These are phyloP conservation scores for Erpobdella octoculata DNA, from an alignment of 2,888 invertebrate species.

Conservation along the genomic window DNA sequence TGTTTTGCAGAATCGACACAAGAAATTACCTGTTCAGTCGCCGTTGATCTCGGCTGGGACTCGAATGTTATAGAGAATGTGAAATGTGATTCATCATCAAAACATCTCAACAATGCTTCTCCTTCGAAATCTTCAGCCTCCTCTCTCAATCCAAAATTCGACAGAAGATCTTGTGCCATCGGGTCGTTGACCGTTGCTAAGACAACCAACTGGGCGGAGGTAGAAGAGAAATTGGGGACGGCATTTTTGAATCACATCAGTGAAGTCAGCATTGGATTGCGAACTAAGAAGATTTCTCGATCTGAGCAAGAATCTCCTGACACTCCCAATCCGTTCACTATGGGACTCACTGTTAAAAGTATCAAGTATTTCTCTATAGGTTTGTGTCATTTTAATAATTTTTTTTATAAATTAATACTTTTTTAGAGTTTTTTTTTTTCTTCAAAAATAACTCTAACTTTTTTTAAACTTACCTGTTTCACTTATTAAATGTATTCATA, in stretches of 20 bases:
- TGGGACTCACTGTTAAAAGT: slow-evolving; percentile 43
- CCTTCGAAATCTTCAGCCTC: neutral
- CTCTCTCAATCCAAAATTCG: neutral
- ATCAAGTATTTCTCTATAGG: slow-evolving; percentile 39
- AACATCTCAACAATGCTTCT: too few species aligned
- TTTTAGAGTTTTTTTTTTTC: too few species aligned
- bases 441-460: too few species aligned
- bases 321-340: slow-evolving; percentile 32
- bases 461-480: too few species aligned
- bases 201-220: slow-evolving; percentile 40
- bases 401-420: too few species aligned
- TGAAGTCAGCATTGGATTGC: slow-evolving; percentile 43
- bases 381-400: neutral
- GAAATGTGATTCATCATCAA: neutral
- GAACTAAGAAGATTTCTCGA: slow-evolving; percentile 43
- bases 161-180: slow-evolving; percentile 31
- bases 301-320: slow-evolving; percentile 37
- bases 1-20: slow-evolving; percentile 1
- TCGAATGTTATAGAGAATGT: neutral
- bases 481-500: too few species aligned
- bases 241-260: slow-evolving; percentile 41
- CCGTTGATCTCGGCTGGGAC: neutral
- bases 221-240: slow-evolving; percentile 41
- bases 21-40: neutral
- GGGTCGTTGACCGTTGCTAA: slow-evolving; percentile 39